phyloP scores from a whole-genome alignment of 2,888 invertebrate genomes.

The Mongoloraphidia duomilia region DNA sequence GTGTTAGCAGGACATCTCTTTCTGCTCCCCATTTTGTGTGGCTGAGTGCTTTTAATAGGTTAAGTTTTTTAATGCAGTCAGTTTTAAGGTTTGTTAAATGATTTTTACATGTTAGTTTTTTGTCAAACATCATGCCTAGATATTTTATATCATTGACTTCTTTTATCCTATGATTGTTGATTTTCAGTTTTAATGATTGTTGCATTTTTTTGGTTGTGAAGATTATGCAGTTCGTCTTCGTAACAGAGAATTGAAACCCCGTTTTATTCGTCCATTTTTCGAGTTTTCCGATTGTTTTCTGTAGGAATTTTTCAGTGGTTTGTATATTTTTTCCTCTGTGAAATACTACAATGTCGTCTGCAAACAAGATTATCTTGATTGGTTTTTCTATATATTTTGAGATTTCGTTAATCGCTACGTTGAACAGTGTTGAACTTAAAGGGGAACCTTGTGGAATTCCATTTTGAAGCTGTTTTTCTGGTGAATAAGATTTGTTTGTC shows the following conservation, averaged over 20 bases:
- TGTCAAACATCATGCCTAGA: conserved; percentile 1
- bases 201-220: conserved; percentile 1
- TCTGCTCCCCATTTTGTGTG: conserved; percentile 5
- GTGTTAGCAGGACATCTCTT: not conserved
- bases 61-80: conserved; percentile 2
- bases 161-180: not conserved
- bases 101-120: conserved; percentile 1
- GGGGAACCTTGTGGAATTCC: not conserved
- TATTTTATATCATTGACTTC: conserved; percentile 1
- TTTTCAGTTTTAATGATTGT: not conserved
- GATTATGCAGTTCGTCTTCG: conserved; percentile 6
- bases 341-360: not conserved
- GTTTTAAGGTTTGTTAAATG: conserved; percentile 3
- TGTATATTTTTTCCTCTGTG: conserved; percentile 5
- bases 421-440: not conserved
- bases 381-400: too few species aligned
- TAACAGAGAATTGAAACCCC: conserved; percentile 10
- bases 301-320: conserved; percentile 2
- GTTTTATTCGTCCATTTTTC: conserved; percentile 1
- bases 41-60: conserved; percentile 1
- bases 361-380: not conserved
- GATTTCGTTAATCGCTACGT: too few species aligned
- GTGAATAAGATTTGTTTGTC: not conserved
- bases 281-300: conserved; percentile 7
- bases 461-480: not conserved